Base-by-base conservation (phyloP, 2,113 vertebrate genomes). In the Pyrgilauda ruficollis region DNA sequence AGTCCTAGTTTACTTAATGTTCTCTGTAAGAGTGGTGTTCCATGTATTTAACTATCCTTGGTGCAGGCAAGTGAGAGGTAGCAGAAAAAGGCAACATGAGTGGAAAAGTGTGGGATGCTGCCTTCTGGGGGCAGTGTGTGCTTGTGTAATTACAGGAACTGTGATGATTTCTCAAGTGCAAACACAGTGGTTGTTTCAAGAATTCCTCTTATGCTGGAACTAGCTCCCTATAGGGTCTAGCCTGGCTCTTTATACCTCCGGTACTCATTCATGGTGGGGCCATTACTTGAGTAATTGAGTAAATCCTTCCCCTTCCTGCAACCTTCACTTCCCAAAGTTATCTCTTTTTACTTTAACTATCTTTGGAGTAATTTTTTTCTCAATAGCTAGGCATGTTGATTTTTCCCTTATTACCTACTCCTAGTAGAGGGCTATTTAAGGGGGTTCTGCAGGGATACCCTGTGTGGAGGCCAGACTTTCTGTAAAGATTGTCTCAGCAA, bases 71-170 rank as follows among this genome's bases (percentile, higher is more conserved):
- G 52, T 1, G 24, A 79, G 66, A 55, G 66, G 35, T 23, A 50
- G 31, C 1, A 2, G 73, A 10, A 88, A 84, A 78, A 59, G 81
- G 35, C 58, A 74, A 6, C 24, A 23, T 6, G 62, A 91, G 33
- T 37, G 20, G 74, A 3, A 18, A 59, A 85, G 37, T 80, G 59
- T 19, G n/a, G 49, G 90, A 41, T 91, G 70, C 63, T 93, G 94
- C 96, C 96, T 88, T 61, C 30, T 76, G 94, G 88, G 88, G 96
- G 95, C 96, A 96, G 82, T 95, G 59, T 95, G 70, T 0, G 10
- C 88, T 69, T n/a, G 63, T 95, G 62, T 92, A 90, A 94, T 49
- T 49, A 23, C 67, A 58, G 59, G 10, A 50, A 61, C 62, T 82
- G 15, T 2, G 41, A 1, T n/a, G 39, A 15, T 47, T 85, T 80